Evolutionary conservation across 2,888 invertebrate species (phyloP), one percentile per base, ranked within the genome.

Genomic region (Andrena trimmerana): DNA sequence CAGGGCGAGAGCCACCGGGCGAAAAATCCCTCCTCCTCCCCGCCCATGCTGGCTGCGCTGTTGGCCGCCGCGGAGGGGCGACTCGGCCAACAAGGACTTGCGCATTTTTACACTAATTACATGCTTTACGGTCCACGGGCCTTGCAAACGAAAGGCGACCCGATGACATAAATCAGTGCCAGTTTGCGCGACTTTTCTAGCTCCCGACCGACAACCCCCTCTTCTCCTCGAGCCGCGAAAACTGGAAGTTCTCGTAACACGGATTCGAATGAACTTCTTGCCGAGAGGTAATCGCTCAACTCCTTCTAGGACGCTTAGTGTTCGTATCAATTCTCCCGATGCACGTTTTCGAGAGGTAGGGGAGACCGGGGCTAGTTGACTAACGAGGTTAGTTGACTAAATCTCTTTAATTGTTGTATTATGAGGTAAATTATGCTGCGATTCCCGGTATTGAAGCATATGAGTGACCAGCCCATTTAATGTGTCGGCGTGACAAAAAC

Each of bases 1-100:
- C 85, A 82, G 85, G 86, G 85, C 85, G 78, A 72, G 83, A 88
- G 88, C 88, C 88, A 88, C 88, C 83, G 88, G 85, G 82, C 85
- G 88, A 88, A 88, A 88, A 86, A 83, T 87, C 78, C 66, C 65
- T 60, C 52, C 74, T 24, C 33, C 68, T n/a, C 8, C 13, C 16
- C 24, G 31, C 16, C 42, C 13, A 29, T 48, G 29, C 33, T 29
- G 65, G 27, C 57, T 48, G 42, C 72, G 70, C 72, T 54, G 66
- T 27, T 24, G 42, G 24, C 54, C 54, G 16, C 33, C 68, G 52
- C 27, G n/a, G 6, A 50, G 63, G n/a, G 8, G 31, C 48, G 24
- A 29, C 52, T 60, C 29, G 3, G 27, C 70, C 67, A 42, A 29
- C n/a, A 13, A 66, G 31, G 73, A 75, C 57, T 80, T 42, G 63